These are phyloP conservation scores for Spisula subtruncata DNA, from an alignment of 2,888 invertebrate genomes.

Conservation along the genomic window DNA sequence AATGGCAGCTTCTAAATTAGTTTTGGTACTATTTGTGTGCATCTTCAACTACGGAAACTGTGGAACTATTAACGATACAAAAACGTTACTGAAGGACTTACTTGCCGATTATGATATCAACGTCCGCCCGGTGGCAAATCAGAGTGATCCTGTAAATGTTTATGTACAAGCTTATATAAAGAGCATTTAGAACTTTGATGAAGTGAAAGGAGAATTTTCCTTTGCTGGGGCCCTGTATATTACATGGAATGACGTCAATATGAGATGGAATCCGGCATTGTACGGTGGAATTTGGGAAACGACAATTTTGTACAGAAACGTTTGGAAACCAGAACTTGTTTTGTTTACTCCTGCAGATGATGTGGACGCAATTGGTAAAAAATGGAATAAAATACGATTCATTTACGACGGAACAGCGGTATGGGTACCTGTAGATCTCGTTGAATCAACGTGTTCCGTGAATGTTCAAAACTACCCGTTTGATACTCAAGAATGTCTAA, in stretches of 20 bases:
- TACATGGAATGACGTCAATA: constrained; percentile 52
- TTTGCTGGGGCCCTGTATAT: constrained; percentile 46
- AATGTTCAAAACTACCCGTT: constrained; percentile 68
- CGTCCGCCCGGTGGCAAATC: constrained; percentile 46
- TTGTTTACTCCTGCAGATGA: constrained; percentile 66
- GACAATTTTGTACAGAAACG: constrained; percentile 41
- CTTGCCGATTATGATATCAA: constrained; percentile 52
- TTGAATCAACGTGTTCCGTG: constrained; percentile 63
- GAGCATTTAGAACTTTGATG: constrained; percentile 62
- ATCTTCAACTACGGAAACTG: neutral
- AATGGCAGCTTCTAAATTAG: neutral
- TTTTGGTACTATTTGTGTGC: neutral
- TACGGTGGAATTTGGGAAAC: constrained; percentile 39
- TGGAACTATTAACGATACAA: constrained; percentile 33
- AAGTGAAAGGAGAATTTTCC: constrained; percentile 60
- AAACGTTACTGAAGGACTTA: constrained; percentile 27
- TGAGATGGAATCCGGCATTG: constrained; percentile 47
- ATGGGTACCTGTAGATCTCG: constrained; percentile 57
- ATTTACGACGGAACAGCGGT: constrained; percentile 55
- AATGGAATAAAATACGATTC: constrained; percentile 59
- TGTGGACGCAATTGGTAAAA: constrained; percentile 57
- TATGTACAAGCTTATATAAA: constrained; percentile 41
- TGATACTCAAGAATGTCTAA: constrained; percentile 63
- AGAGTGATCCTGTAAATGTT: constrained; percentile 35
- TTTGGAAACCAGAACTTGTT: constrained; percentile 70